Percentiles rank a stretch among this genome's conserved stretches.
Evolutionary conservation across 2,888 invertebrate species (phyloP).

Genomic region (Chrysodeixis includens): DNA sequence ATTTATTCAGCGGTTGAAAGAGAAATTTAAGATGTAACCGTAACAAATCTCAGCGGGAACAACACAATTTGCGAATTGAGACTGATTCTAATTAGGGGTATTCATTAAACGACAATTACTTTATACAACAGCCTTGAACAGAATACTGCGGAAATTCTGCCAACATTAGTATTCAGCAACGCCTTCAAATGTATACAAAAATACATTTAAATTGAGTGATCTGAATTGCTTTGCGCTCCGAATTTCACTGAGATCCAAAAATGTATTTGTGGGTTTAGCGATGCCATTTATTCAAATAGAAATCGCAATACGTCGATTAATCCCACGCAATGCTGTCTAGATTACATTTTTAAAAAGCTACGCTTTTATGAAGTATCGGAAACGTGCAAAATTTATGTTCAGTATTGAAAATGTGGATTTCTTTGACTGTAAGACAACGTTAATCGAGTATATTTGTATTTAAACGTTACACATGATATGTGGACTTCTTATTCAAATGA

Average conservation of each 20-base stretch:
- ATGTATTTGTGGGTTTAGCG: constrained; percentile 24
- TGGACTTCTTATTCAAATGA: constrained; percentile 42
- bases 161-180: constrained; percentile 50
- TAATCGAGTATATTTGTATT: constrained; percentile 55
- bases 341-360: constrained; percentile 29
- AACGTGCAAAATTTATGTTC: constrained; percentile 52
- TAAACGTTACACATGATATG: constrained; percentile 45
- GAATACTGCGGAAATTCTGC: constrained; percentile 39
- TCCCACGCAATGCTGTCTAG: constrained; percentile 19
- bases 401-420: constrained; percentile 48
- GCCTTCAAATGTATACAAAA: constrained; percentile 44
- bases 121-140: constrained; percentile 42
- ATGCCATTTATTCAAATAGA: constrained; percentile 28
- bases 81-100: constrained; percentile 45
- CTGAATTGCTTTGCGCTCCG: constrained; percentile 28
- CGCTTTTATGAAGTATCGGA: constrained; percentile 14
- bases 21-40: constrained; percentile 32
- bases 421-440: constrained; percentile 44
- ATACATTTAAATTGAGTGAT: constrained; percentile 51
- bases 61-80: constrained; percentile 35
- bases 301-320: constrained; percentile 33
- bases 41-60: constrained; percentile 32
- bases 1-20: constrained; percentile 23
- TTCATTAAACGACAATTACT: constrained; percentile 50
- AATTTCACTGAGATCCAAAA: constrained; percentile 37